Base-by-base conservation (phyloP, 2,888 invertebrate species). In the Calameuta filiformis region DNA sequence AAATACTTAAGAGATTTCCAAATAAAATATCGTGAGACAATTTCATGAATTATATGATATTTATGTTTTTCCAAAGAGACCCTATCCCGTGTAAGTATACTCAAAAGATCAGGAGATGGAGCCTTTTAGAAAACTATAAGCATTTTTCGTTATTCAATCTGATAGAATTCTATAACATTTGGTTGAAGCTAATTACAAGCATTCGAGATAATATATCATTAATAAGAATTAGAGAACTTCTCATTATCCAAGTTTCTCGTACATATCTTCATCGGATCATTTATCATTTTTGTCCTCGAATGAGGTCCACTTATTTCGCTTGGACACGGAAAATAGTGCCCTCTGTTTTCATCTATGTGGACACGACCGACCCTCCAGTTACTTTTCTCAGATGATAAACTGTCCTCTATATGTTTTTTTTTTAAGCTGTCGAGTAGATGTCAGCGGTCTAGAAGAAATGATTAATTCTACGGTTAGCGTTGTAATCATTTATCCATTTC, bases 11-110 rank as follows among this genome's bases (percentile, higher is more conserved):
- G 31, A 15, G 71, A 71, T 23, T 23, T 71, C 33, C 34, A 71
- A 71, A 71, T 71, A 71, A 71, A 71, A 31, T 71, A 71, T 71
- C 71, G 71, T 71, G 33, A 71, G 56, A 56, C 23, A 56, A 56
- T 56, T 56, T 56, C 56, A 56, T 56, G 56, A 23, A 56, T 56
- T 56, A 56, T 56, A 9, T 40, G 15, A 23, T 23, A 56, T 56
- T 4, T 56, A 9, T 56, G 23, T 23, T 2, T 23, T 56, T 23
- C 23, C 23, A 23, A 9, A 56, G 23, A 23, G 9, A 23, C 23
- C 56, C 23, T 56, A 56, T 56, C 56, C 56, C 56, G 2, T 56
- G 23, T 23, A 9, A 56, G 9, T 56, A 56, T 23, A 56, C 9
- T 56, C 2, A 56, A 23, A 23, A 56, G 1, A 23, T 56, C 23